phyloP scores from a whole-genome alignment of 1,140 invertebrate genomes.

The Epicauta chinensis region DNA sequence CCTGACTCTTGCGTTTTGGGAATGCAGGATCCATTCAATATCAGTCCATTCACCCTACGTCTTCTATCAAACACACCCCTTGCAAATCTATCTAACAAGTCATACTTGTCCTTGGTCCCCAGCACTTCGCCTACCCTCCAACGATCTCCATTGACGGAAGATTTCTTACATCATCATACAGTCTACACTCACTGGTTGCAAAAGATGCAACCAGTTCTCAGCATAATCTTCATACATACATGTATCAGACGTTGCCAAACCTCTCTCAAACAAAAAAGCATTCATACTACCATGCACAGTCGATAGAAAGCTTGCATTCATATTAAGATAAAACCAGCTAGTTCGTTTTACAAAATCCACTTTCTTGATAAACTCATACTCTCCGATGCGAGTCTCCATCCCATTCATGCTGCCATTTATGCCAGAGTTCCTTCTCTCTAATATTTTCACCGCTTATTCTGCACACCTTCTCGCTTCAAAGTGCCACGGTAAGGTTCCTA shows the following conservation, averaged over 20 bases:
- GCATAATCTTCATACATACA: background rate
- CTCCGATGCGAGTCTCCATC: background rate
- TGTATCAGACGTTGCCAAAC: background rate
- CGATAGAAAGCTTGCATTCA: background rate
- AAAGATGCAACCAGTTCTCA: constrained; percentile 1
- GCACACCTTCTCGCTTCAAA: constrained; percentile 8
- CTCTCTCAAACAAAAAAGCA: background rate
- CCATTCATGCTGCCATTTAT: constrained; percentile 2
- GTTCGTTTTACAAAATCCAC: background rate
- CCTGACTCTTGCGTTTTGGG: no score
- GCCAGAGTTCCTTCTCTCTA: background rate
- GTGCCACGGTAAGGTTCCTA: constrained; percentile 21
- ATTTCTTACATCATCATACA: background rate
- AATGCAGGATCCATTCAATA: no score
- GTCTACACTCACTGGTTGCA: background rate
- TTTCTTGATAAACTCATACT: background rate
- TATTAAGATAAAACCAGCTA: constrained; percentile 1
- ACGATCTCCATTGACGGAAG: background rate
- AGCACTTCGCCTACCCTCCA: no score
- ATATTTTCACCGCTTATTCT: background rate
- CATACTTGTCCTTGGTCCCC: no score
- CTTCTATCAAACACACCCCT: no score
- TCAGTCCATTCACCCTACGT: no score
- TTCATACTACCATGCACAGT: constrained; percentile 2
- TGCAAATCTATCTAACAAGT: no score